phyloP scores from a whole-genome alignment of 2,113 vertebrate genomes.

The Catharus fuscescens region DNA sequence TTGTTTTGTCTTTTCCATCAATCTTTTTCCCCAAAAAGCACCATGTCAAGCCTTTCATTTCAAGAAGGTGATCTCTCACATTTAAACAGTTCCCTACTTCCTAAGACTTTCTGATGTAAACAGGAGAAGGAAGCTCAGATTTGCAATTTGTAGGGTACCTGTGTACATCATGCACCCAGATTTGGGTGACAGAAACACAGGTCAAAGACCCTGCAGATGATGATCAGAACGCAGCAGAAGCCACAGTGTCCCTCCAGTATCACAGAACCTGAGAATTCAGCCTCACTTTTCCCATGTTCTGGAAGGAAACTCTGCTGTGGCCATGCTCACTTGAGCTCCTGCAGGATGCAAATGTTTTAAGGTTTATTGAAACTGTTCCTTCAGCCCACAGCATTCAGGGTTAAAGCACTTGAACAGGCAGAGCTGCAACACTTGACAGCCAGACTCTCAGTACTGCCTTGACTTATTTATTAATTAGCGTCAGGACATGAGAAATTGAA shows the following conservation, averaged over 20 bases:
- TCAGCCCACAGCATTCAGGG: neutral
- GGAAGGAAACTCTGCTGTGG: neutral
- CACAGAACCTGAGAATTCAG: neutral
- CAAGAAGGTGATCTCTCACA: neutral
- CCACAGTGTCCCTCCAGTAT: accelerated
- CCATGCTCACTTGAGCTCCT: neutral
- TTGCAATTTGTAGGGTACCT: neutral
- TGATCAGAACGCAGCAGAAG: neutral
- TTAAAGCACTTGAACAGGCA: neutral
- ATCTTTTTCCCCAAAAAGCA: neutral
- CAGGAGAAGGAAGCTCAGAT: neutral
- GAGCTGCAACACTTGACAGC: neutral
- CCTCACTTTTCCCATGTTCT: neutral
- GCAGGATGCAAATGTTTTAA: neutral
- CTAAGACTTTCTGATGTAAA: neutral
- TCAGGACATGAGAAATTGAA: neutral
- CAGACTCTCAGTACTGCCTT: neutral
- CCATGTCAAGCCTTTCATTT: neutral
- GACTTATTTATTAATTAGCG: neutral
- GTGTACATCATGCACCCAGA: neutral
- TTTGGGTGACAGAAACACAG: neutral
- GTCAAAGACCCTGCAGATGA: neutral
- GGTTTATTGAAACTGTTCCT: neutral
- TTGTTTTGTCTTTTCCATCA: constrained; percentile 41
- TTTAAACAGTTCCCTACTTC: neutral